Conservation (phyloP, 2,888 invertebrate species). For the Herminia tarsipennalis region DNA sequence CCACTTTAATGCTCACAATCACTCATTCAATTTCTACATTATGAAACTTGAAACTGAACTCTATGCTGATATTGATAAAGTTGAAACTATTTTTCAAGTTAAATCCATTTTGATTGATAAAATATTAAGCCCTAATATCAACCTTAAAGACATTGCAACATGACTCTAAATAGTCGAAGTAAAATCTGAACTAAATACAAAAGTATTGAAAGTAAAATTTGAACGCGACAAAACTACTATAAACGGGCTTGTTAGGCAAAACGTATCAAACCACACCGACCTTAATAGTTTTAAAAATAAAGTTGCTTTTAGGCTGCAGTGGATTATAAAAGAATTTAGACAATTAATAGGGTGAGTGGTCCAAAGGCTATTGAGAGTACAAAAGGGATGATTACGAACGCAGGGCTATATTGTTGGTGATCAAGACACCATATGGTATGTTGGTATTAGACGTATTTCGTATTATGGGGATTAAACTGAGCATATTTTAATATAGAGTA, state of each 20-base stretch:
- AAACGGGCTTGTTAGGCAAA: slow-evolving; percentile 63
- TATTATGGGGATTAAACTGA: slow-evolving; percentile 66
- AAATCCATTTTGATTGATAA: slow-evolving; percentile 23
- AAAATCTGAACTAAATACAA: slow-evolving; percentile 38
- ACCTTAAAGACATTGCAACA: slow-evolving; percentile 26
- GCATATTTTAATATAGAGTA: slow-evolving; percentile 72
- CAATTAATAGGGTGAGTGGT: slow-evolving; percentile 82
- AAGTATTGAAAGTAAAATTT: slow-evolving; percentile 61
- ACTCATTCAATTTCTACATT: slow-evolving; percentile 45
- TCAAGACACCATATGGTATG: slow-evolving; percentile 75
- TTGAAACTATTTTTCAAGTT: slow-evolving; percentile 20
- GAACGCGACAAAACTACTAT: slow-evolving; percentile 65
- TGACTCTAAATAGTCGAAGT: slow-evolving; percentile 37
- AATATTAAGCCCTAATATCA: slow-evolving; percentile 26
- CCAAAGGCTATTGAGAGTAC: slow-evolving; percentile 72
- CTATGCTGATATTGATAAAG: slow-evolving; percentile 37
- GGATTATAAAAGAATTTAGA: slow-evolving; percentile 56
- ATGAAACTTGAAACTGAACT: slow-evolving; percentile 36
- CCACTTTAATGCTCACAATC: slow-evolving; percentile 70
- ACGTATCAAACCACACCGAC: slow-evolving; percentile 28
- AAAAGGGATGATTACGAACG: slow-evolving; percentile 74
- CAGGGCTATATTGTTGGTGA: slow-evolving; percentile 67
- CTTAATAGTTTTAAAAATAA: slow-evolving; percentile 23
- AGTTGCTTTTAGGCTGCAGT: slow-evolving; percentile 37
- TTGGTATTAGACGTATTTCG: slow-evolving; percentile 67